Evolutionary conservation across 2,888 invertebrate genomes (phyloP).

Genomic region (Lasioglossum figueresi): DNA sequence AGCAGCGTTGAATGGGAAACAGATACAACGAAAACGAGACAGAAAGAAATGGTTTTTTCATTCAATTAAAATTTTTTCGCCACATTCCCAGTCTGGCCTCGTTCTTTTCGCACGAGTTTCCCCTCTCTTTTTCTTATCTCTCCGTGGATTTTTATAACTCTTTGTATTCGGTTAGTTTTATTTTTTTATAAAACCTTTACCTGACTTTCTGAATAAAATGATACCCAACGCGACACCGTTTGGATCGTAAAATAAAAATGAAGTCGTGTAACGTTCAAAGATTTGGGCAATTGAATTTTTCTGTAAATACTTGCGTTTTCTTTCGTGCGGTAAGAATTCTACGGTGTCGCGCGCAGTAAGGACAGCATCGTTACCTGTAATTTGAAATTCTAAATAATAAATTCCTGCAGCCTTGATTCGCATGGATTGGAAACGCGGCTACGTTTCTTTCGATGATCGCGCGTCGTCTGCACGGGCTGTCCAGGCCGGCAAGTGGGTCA

Average conservation of each 20-base stretch:
- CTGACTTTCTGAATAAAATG: neutral
- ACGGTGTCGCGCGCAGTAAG: neutral
- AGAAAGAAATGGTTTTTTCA: constrained; percentile 16
- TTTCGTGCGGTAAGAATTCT: neutral
- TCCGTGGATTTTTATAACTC: neutral
- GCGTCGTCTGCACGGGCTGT: neutral
- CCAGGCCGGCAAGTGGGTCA: constrained; percentile 19
- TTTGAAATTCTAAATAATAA: constrained; percentile 8
- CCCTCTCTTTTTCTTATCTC: neutral
- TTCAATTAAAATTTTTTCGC: constrained; percentile 41
- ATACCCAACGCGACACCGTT: neutral
- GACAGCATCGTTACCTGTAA: neutral
- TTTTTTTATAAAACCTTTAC: no score
- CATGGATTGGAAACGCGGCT: constrained; percentile 6
- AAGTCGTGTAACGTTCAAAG: no score
- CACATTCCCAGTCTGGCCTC: constrained; percentile 14
- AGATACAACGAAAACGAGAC: constrained; percentile 10
- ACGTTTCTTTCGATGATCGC: constrained; percentile 1
- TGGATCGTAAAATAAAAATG: neutral
- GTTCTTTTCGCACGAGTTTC: neutral
- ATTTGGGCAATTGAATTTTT: neutral
- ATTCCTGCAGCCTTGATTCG: neutral
- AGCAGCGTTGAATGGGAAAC: constrained; percentile 6
- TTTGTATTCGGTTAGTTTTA: no score
- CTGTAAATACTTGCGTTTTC: neutral